A percentile compares a stretch with the other conserved stretches of the same genome.
These are phyloP conservation scores for Calephelis virginiensis DNA, from an alignment of 1,140 invertebrate genomes.

Conservation along the genomic window DNA sequence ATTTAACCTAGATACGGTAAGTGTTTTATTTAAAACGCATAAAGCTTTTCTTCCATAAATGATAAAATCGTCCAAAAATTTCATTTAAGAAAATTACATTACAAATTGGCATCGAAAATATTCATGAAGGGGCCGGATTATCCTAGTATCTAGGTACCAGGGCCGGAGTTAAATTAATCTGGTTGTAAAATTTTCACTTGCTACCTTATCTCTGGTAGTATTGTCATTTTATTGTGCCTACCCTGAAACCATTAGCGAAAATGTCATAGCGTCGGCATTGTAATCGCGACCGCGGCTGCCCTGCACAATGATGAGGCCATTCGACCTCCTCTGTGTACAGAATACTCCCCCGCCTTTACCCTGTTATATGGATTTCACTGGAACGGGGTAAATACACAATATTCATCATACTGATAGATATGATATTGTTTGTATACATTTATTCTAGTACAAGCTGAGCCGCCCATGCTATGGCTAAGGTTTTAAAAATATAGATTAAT, in stretches of 20 bases:
- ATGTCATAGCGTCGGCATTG: conserved; percentile 74
- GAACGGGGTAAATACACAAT: conserved; percentile 24
- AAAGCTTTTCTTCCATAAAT: background rate
- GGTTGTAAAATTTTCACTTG: conserved; percentile 74
- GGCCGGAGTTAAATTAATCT: conserved; percentile 68
- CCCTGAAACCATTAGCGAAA: conserved; percentile 76
- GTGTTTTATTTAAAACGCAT: background rate
- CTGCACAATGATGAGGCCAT: conserved; percentile 67
- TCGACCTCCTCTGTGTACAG: conserved; percentile 54
- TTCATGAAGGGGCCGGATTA: conserved; percentile 6
- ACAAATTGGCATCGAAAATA: conserved; percentile 11
- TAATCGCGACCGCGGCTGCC: conserved; percentile 62
- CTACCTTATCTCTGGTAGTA: conserved; percentile 73
- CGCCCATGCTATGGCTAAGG: too few relatives aligned
- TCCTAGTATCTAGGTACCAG: conserved; percentile 37
- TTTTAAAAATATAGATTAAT: too few relatives aligned
- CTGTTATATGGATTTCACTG: conserved; percentile 62
- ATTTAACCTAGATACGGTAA: too few relatives aligned
- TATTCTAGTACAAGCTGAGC: too few relatives aligned
- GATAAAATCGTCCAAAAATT: background rate
- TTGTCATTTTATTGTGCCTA: conserved; percentile 76
- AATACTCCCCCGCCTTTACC: conserved; percentile 49
- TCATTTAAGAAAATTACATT: background rate
- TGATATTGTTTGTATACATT: too few relatives aligned
- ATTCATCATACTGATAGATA: background rate